These are phyloP conservation scores for Miltochrista miniata DNA, from an alignment of 2,888 invertebrate genomes.

Conservation along the genomic window DNA sequence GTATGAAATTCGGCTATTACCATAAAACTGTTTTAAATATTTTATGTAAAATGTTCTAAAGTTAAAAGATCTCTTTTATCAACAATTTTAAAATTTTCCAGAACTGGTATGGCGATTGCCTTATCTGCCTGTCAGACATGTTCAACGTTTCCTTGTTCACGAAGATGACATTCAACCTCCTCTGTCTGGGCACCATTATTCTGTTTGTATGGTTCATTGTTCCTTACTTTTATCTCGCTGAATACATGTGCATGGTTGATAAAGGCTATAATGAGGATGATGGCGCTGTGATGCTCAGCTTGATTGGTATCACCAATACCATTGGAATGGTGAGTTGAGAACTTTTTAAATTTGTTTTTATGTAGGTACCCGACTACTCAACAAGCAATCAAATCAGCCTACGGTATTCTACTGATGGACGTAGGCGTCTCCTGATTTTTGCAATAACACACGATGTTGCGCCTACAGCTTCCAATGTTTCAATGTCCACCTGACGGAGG, in stretches of 20 bases:
- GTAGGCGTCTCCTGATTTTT: too few species aligned
- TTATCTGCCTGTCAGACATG: slow-evolving; percentile 66
- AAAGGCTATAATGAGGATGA: slow-evolving; percentile 88
- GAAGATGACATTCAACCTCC: slow-evolving; percentile 89
- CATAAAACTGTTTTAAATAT: not conserved
- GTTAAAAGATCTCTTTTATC: too few species aligned
- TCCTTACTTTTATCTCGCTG: slow-evolving; percentile 96
- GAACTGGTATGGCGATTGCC: slow-evolving; percentile 75
- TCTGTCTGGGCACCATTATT: slow-evolving; percentile 93
- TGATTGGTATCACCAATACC: slow-evolving; percentile 95
- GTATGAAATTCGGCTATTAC: too few species aligned
- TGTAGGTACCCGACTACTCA: too few species aligned
- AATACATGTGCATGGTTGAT: slow-evolving; percentile 90
- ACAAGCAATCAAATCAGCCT: too few species aligned
- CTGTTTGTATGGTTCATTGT: slow-evolving; percentile 97
- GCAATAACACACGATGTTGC: too few species aligned
- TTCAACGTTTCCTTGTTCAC: slow-evolving; percentile 92
- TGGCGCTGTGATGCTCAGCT: slow-evolving; percentile 91
- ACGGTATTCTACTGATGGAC: too few species aligned
- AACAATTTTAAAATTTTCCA: slow-evolving; percentile 30
- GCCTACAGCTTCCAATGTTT: too few species aligned
- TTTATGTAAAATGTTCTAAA: too few species aligned
- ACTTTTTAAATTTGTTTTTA: too few species aligned
- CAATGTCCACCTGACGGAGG: too few species aligned
- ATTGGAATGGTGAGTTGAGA: slow-evolving; percentile 90